Evolutionary conservation across 2,797 vertebrate genomes (phyloP), one percentile per base, ranked within the genome.

Genomic region (Heteromormyrus szaboi): DNA sequence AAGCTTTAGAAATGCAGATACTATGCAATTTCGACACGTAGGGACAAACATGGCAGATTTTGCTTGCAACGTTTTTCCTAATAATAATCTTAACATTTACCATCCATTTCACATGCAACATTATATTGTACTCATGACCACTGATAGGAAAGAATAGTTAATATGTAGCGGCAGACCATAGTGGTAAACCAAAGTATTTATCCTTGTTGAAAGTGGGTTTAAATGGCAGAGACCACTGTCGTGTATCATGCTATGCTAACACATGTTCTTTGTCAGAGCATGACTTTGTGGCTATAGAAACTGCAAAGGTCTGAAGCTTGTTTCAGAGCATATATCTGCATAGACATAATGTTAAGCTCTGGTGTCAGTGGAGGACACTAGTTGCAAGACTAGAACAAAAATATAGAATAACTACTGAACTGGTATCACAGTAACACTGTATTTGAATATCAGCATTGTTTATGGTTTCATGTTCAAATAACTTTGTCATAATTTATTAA

Each of bases 161-260:
- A 46, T 79, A 79, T 79, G 29, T 79, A 76, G 0, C 14, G 6
- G 17, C 33, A 8, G 72, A 44, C 37, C 37, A 79, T 79, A 79
- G 33, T n/a, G 72, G 72, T 79, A 79, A 41, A 44, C 72, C 72
- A 79, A 79, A 79, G 72, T 79, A 79, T 79, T 46, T 79, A 44
- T 79, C 37, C 41, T 46, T 41, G 65, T 79, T 79, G 6, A 44
- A 46, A 79, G 14, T 44, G 72, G 37, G 41, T 41, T n/a, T 79
- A 81, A 81, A 81, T 81, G 7, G 19, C 41, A 81, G 76, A 81
- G 41, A 81, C 76, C 76, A 46, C 76, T 44, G 41, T 81, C 19
- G n/a, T 44, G 37, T 81, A 22, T 46, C 76, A 81, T 81, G 76
- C 46, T 81, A 46, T 46, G 41, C 41, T n/a, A 9, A 41, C 33